These are phyloP conservation scores for Oreochromis niloticus DNA, from an alignment of 2,113 vertebrate genomes.

Conservation along the genomic window DNA sequence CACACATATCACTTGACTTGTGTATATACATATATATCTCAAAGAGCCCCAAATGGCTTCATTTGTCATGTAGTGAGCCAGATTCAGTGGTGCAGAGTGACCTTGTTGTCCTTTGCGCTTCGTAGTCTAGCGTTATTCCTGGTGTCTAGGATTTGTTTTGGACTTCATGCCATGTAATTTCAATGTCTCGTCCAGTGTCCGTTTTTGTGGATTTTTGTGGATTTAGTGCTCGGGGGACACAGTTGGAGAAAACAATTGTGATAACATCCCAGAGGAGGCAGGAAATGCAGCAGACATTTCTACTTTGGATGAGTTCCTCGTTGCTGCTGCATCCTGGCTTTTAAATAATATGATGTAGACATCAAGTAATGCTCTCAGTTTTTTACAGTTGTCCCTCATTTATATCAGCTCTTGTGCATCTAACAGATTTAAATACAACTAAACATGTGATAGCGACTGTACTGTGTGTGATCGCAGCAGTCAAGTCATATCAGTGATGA, in stretches of 20 bases:
- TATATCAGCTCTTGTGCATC: not conserved
- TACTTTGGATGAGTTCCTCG: not conserved
- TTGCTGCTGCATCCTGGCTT: not conserved
- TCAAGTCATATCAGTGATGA: not conserved
- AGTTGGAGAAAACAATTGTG: constrained; percentile 29
- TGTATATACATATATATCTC: constrained; percentile 3
- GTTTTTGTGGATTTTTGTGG: constrained; percentile 36
- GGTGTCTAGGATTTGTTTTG: constrained; percentile 64
- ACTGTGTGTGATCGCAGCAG: not conserved
- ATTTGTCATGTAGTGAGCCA: constrained; percentile 7
- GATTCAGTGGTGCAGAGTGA: constrained; percentile 10
- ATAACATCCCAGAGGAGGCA: not conserved
- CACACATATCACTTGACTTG: not conserved
- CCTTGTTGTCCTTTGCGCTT: constrained; percentile 40
- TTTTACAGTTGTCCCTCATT: not conserved
- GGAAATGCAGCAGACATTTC: not conserved
- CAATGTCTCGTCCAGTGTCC: constrained; percentile 60
- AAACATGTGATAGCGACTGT: not conserved
- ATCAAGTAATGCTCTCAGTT: not conserved
- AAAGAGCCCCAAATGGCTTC: not conserved
- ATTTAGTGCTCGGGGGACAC: constrained; percentile 15
- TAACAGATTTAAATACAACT: not conserved
- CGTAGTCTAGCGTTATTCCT: constrained; percentile 52
- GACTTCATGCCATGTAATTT: constrained; percentile 66
- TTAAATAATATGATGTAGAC: not conserved